Evolutionary conservation across 2,113 vertebrate species (phyloP), one percentile per base, ranked within the genome.

Genomic region (Entosphenus tridentatus): DNA sequence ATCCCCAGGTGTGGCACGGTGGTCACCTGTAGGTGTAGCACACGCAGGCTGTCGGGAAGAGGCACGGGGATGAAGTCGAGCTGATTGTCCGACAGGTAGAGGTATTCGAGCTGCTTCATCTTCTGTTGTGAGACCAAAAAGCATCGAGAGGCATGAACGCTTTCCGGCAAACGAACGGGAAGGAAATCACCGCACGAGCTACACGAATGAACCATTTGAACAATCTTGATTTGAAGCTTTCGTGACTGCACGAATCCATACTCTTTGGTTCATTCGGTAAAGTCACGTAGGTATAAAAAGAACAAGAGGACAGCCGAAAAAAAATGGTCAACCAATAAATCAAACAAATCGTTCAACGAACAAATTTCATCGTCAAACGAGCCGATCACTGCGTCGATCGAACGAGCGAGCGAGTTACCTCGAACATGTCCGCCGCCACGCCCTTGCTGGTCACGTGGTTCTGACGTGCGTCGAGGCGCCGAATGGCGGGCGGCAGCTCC

Each of bases 361-460:
- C 6, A 65, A 7, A 17, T 65, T 14, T n/a, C 8, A 17, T 65
- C 8, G 14, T 65, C 17, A 8, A n/a, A 17, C 14, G 14, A 65
- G 14, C 14, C 17, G 8, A 65, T 65, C 14, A 8, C 14, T n/a
- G 59, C 14, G 17, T 65, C 14, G 17, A 57, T 56, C 18, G 56
- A 9, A 10, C 10, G 14, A 13, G 1, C 65, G 13, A 18, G 57
- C 21, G 56, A 62, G 76, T 62, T 82, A 96, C 93, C 87, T 90
- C 92, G 77, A 98, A 98, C 68, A 82, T 76, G n/a, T 87, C 96
- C 67, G 83, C 84, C 81, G 90, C 96, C 70, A 98, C 83, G 72
- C 90, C 92, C 79, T 78, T 90, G 75, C 85, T 96, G 76, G 81
- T 91, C 70, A 98, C 86, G 73, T 77, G 77, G 72, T 98, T 98